phyloP scores from a whole-genome alignment of 2,797 vertebrate genomes.

The Xyrichtys novacula region DNA sequence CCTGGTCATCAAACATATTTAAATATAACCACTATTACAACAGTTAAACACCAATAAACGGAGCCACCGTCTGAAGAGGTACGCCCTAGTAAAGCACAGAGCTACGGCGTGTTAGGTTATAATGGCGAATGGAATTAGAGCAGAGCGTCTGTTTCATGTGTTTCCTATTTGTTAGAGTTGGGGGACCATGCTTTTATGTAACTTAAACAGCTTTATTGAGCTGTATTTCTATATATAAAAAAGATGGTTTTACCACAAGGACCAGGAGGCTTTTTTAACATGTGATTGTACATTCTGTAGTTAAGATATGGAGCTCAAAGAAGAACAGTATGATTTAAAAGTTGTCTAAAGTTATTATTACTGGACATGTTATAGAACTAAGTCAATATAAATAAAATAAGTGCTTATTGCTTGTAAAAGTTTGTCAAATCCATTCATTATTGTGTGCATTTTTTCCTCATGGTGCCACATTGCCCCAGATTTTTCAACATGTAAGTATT shows the following conservation, averaged over 20 bases:
- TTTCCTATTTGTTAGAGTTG: conserved; percentile 65
- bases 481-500: not conserved
- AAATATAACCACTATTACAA: not conserved
- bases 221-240: conserved; percentile 65
- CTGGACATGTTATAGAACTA: not conserved
- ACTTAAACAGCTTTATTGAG: conserved; percentile 62
- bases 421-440: not conserved
- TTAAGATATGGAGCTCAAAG: conserved; percentile 13
- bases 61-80: conserved; percentile 18
- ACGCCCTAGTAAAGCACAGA: conserved; percentile 8
- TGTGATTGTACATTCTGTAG: conserved; percentile 30
- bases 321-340: conserved; percentile 1
- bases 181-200: conserved; percentile 57
- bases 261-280: conserved; percentile 19
- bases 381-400: not conserved
- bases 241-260: conserved; percentile 49
- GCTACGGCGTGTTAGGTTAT: conserved; percentile 42
- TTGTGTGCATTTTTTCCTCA: not conserved
- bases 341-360: not conserved
- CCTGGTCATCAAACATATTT: conserved; percentile 7
- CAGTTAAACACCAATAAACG: conserved; percentile 24
- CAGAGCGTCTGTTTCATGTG: conserved; percentile 68
- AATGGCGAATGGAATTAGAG: conserved; percentile 54
- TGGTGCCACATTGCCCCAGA: not conserved
- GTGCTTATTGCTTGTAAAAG: not conserved